Conservation (phyloP, 2,113 vertebrate species). For the Eulacestoma nigropectus region DNA sequence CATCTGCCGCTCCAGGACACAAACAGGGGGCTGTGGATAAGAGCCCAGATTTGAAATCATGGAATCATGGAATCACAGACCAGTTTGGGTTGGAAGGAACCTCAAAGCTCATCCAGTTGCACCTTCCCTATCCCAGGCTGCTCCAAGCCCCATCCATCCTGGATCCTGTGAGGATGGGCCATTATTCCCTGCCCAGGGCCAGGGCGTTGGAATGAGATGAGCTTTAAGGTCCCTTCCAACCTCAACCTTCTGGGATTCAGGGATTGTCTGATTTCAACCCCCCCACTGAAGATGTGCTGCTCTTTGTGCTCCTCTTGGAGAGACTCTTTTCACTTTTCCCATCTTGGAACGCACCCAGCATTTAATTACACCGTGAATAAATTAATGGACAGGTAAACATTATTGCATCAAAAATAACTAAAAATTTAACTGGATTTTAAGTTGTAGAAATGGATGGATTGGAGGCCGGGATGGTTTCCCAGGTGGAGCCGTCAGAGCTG, state of each 20-base stretch:
- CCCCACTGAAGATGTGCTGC: background rate
- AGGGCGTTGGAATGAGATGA: rapidly evolving
- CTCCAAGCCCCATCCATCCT: background rate
- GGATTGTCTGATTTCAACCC: background rate
- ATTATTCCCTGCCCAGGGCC: background rate
- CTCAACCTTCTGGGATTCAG: background rate
- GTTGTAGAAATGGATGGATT: rapidly evolving
- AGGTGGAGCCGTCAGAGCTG: background rate
- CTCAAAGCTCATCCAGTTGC: background rate
- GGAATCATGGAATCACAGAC: background rate
- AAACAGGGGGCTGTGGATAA: background rate
- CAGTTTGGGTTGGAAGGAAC: background rate
- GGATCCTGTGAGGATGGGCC: background rate
- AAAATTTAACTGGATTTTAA: background rate
- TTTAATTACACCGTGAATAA: background rate
- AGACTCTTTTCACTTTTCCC: background rate
- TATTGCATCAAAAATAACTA: background rate
- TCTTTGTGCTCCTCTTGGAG: background rate
- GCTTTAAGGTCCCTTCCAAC: background rate
- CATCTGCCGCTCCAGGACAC: background rate
- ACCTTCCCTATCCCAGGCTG: background rate
- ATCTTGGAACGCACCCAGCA: background rate
- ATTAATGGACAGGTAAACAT: background rate
- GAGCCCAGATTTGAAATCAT: background rate
- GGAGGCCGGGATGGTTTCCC: rapidly evolving